phyloP scores from a whole-genome alignment of 2,888 invertebrate species.

The Oligia strigilis region DNA sequence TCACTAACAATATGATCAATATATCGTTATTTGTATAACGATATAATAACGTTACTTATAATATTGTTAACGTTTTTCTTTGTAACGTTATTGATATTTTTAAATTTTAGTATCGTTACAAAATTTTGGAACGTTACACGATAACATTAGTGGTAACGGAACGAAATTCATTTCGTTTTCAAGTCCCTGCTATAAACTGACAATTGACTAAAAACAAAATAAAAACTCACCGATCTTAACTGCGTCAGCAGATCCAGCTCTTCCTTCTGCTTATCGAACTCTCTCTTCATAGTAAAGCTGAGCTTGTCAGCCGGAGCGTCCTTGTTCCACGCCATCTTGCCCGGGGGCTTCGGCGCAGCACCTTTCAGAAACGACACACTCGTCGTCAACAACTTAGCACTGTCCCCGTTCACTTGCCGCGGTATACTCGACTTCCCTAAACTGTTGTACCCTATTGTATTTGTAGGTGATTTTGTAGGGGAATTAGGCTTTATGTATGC shows the following conservation, averaged over 20 bases:
- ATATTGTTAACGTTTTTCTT: too few species aligned
- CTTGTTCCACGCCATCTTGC: conserved; percentile 93
- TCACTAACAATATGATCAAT: too few species aligned
- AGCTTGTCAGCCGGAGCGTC: conserved; percentile 93
- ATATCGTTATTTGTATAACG: too few species aligned
- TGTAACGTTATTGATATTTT: too few species aligned
- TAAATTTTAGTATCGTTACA: too few species aligned
- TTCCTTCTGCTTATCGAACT: conserved; percentile 97
- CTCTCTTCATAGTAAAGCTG: conserved; percentile 97
- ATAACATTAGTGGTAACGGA: too few species aligned
- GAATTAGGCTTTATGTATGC: conserved; percentile 92
- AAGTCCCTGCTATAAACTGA: not conserved
- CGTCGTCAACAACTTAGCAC: conserved; percentile 90
- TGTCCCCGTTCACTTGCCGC: conserved; percentile 81
- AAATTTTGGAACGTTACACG: too few species aligned
- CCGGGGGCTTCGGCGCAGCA: conserved; percentile 84
- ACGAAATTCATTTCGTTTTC: too few species aligned
- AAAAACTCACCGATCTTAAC: conserved; percentile 93
- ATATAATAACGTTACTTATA: too few species aligned
- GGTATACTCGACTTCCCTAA: conserved; percentile 83
- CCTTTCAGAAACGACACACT: conserved; percentile 91
- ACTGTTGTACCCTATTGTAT: conserved; percentile 91
- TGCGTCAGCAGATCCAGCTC: conserved; percentile 96
- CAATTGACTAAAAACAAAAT: not conserved
- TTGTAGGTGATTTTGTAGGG: conserved; percentile 91